These are phyloP conservation scores for Drosophila carrolli DNA, from an alignment of 1,140 invertebrate genomes.

Conservation along the genomic window DNA sequence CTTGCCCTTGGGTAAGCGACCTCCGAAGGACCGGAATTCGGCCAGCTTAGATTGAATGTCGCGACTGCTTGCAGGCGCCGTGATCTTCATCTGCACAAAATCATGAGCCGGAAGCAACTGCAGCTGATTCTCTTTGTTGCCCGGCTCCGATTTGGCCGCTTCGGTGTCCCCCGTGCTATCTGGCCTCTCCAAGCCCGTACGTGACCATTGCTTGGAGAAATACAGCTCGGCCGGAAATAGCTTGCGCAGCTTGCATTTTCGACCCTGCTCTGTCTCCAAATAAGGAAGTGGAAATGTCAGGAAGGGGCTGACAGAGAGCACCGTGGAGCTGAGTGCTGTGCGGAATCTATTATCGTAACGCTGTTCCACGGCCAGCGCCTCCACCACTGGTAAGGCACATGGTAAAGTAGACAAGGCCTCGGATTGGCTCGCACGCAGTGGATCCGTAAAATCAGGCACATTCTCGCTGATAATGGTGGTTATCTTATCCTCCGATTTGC, in stretches of 20 bases:
- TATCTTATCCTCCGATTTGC: conserved; percentile 85
- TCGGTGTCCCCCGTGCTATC: conserved; percentile 49
- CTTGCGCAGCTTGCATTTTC: conserved; percentile 90
- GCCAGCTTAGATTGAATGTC: conserved; percentile 91
- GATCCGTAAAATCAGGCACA: conserved; percentile 91
- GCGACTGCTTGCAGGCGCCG: conserved; percentile 87
- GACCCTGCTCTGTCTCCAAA: conserved; percentile 93
- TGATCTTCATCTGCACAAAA: conserved; percentile 90
- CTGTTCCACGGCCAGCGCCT: conserved; percentile 86
- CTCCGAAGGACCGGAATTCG: conserved; percentile 94
- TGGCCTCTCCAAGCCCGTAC: conserved; percentile 43
- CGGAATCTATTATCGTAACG: conserved; percentile 90
- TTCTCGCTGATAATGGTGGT: conserved; percentile 85
- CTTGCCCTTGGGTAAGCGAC: conserved; percentile 86
- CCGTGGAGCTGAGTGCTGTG: conserved; percentile 89
- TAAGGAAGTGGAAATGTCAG: conserved; percentile 94
- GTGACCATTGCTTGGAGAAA: conserved; percentile 88
- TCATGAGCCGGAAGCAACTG: conserved; percentile 86
- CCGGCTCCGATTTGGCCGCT: conserved; percentile 9
- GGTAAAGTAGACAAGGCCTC: conserved; percentile 28
- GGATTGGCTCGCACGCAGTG: conserved; percentile 86
- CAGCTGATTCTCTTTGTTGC: conserved; percentile 54
- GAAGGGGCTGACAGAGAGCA: conserved; percentile 94
- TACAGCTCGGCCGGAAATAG: conserved; percentile 94
- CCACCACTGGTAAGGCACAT: conserved; percentile 23